Conservation (phyloP, 2,888 invertebrate species). For the Glomeris marginata region DNA sequence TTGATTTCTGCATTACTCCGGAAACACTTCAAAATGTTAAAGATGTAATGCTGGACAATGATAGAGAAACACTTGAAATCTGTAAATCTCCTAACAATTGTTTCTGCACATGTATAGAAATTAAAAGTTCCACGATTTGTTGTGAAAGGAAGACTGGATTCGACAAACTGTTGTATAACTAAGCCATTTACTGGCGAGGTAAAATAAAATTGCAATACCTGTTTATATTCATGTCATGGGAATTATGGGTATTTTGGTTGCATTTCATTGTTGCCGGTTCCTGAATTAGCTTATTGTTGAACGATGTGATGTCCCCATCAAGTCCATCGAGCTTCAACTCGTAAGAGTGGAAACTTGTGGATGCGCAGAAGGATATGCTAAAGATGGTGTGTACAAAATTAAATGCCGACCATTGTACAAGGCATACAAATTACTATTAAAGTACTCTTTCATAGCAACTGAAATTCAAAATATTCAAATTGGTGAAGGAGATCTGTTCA, state of each 20-base stretch:
- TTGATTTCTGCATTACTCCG: slow-evolving; percentile 72
- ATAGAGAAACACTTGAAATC: neutral
- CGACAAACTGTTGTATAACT: slow-evolving; percentile 64
- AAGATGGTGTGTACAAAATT: slow-evolving; percentile 51
- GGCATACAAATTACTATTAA: slow-evolving; percentile 1
- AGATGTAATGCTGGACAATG: slow-evolving; percentile 31
- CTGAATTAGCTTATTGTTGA: slow-evolving; percentile 45
- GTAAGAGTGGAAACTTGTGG: slow-evolving; percentile 93
- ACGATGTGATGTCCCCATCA: slow-evolving; percentile 64
- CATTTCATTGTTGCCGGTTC: too few species aligned
- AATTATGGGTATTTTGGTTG: too few species aligned
- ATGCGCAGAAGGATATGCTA: slow-evolving; percentile 75
- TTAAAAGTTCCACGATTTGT: slow-evolving; percentile 60
- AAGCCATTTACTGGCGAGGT: slow-evolving; percentile 81
- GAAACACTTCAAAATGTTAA: slow-evolving; percentile 55
- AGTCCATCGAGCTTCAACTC: slow-evolving; percentile 85
- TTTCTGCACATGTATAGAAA: slow-evolving; percentile 26
- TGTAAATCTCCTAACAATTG: neutral
- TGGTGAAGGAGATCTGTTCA: slow-evolving; percentile 76
- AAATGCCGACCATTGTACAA: neutral
- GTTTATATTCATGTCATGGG: neutral
- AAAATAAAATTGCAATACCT: neutral
- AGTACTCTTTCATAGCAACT: slow-evolving; percentile 46
- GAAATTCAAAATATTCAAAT: slow-evolving; percentile 98
- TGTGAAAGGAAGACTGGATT: slow-evolving; percentile 66